A percentile compares a stretch with the other conserved stretches of the same genome.
These are phyloP conservation scores for Pomatostomus ruficeps DNA, from an alignment of 2,113 vertebrate species.

Conservation along the genomic window DNA sequence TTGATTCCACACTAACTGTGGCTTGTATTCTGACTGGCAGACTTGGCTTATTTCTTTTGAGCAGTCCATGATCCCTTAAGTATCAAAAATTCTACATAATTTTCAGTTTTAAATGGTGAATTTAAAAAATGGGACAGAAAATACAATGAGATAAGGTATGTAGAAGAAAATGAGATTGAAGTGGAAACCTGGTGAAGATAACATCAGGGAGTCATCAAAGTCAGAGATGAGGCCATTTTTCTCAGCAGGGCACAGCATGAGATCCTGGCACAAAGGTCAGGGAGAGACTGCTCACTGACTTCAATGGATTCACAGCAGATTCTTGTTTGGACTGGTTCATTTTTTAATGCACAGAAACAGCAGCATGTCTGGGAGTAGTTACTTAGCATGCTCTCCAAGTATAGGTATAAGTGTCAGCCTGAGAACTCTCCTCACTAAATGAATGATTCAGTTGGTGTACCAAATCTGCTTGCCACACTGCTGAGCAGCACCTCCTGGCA, in stretches of 20 bases:
- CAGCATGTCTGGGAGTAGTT: neutral
- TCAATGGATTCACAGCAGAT: neutral
- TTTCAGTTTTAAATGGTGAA: neutral
- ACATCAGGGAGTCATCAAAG: neutral
- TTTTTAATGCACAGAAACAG: neutral
- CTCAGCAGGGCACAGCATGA: neutral
- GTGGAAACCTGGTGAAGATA: neutral
- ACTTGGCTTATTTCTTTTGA: neutral
- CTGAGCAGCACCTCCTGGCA: neutral
- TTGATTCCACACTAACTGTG: neutral
- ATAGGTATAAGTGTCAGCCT: neutral
- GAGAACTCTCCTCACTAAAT: neutral
- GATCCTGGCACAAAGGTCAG: neutral
- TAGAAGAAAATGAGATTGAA: neutral
- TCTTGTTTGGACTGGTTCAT: neutral
- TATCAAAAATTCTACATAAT: neutral
- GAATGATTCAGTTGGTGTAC: neutral
- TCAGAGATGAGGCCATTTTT: neutral
- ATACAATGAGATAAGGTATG: neutral
- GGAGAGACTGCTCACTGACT: neutral
- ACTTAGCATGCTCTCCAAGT: neutral
- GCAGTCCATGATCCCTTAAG: neutral
- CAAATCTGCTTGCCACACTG: neutral
- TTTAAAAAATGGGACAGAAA: neutral
- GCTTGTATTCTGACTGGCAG: neutral